A percentile compares a stretch with the other conserved stretches of the same genome.
phyloP scores from a whole-genome alignment of 37 sponge, comb jelly and placozoan genomes.

The Halisarca cf. caerulea region DNA sequence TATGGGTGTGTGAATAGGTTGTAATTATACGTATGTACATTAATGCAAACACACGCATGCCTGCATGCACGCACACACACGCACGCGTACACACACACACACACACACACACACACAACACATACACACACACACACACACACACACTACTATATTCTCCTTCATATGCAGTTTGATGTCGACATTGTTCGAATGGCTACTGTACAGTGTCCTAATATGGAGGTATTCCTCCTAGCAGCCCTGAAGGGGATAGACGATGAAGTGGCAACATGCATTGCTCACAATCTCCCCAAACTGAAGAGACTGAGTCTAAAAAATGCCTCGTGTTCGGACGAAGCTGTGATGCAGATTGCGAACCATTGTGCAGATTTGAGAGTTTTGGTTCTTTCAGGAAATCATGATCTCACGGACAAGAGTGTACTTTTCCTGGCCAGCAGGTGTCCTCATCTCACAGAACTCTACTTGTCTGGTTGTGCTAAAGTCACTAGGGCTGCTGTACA shows the following conservation, averaged over 20 bases:
- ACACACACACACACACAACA: slow-evolving; percentile 12
- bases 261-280: slow-evolving; percentile 49
- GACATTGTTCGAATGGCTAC: slow-evolving; percentile 47
- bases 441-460: slow-evolving; percentile 62
- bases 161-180: slow-evolving; percentile 29
- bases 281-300: slow-evolving; percentile 46
- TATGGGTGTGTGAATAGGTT: background rate
- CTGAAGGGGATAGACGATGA: slow-evolving; percentile 58
- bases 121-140: background rate
- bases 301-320: slow-evolving; percentile 66
- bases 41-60: background rate
- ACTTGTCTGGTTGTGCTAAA: slow-evolving; percentile 74
- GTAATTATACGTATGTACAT: background rate
- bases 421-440: slow-evolving; percentile 72
- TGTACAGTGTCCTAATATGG: slow-evolving; percentile 55
- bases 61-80: background rate
- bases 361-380: slow-evolving; percentile 58
- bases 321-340: slow-evolving; percentile 59
- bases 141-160: background rate
- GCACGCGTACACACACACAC: slow-evolving; percentile 13
- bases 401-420: slow-evolving; percentile 76
- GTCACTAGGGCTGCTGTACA: slow-evolving; percentile 70
- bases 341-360: slow-evolving; percentile 61
- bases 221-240: slow-evolving; percentile 64
- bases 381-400: slow-evolving; percentile 63